Evolutionary conservation across 2,888 invertebrate genomes (phyloP), one percentile per base, ranked within the genome.

Genomic region (Blastobasis adustella): DNA sequence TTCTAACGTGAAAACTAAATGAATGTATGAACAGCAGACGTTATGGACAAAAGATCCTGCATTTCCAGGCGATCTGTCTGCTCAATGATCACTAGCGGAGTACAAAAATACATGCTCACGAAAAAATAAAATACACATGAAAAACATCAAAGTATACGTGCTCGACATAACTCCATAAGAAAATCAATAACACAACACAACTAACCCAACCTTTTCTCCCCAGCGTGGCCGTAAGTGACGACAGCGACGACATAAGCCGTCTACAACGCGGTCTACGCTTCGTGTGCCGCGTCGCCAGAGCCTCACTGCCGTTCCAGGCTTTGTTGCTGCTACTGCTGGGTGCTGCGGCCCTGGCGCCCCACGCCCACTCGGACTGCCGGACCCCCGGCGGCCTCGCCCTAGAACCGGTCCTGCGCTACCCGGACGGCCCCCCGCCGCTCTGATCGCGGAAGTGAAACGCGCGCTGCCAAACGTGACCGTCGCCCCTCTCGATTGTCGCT

Each of bases 261-360:
- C 90, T 96, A 70, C 79, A 73, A 55, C 92, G 94, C 67, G 93
- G 96, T 53, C 94, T 94, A 67, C 92, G 94, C 59, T 96, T 96
- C 91, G 91, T 97, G 77, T 93, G 95, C 65, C 93, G 98, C 71
- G 97, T 97, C 63, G 92, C 97, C 60, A 92, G 97, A 74, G 95
- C 97, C 51, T 96, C 98, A 36, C 90, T 98, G 61, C 98, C 98
- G 50, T 95, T 99, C 77, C 98, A 99, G 89, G 96, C 97, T 57
- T 89, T 99, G 68, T 94, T 99, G 90, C 91, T 98, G 66, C 90
- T 98, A 56, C 91, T 99, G 67, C 91, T 99, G 70, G 98, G 98
- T 54, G 95, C 97, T 55, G 98, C 98, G 49, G 95, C 97, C 50
- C 90, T 99, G 65, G 95, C 98, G 50, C 97, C 97, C 5, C 93